Conservation (phyloP, 2,113 vertebrate species). For the Orthonyx spaldingii region DNA sequence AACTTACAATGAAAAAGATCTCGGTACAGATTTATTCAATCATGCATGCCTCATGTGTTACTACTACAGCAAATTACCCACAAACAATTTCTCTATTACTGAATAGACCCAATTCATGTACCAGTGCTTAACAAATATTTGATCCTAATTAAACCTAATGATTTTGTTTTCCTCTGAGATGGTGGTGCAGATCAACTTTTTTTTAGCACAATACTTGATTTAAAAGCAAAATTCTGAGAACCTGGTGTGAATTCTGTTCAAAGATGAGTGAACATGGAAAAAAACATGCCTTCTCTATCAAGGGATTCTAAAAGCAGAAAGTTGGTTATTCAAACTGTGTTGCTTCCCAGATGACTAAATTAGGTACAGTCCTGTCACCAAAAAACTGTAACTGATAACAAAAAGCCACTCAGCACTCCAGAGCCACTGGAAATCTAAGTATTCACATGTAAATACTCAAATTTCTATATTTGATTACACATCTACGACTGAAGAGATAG, state of each 20-base stretch:
- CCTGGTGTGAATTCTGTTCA: neutral
- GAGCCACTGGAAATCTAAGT: neutral
- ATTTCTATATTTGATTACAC: neutral
- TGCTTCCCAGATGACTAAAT: neutral
- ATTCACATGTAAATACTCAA: neutral
- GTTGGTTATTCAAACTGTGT: neutral
- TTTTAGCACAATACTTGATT: neutral
- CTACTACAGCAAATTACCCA: constrained; percentile 61
- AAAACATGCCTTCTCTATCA: neutral
- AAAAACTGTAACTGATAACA: neutral
- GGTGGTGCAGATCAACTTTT: neutral
- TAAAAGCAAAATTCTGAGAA: neutral
- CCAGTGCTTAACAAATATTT: constrained; percentile 62
- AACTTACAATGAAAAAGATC: neutral
- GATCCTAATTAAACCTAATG: constrained; percentile 75
- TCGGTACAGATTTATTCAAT: constrained; percentile 49
- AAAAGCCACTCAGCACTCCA: neutral
- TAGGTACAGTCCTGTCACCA: neutral
- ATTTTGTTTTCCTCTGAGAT: constrained; percentile 1
- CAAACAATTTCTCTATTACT: constrained; percentile 69
- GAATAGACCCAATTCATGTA: constrained; percentile 43
- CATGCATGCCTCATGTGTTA: constrained; percentile 18
- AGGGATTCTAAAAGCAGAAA: neutral
- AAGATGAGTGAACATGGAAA: neutral
- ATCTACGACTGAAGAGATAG: neutral